Evolutionary conservation across 2,888 invertebrate genomes (phyloP), one percentile per base, ranked within the genome.

Genomic region (Carcina quercana): DNA sequence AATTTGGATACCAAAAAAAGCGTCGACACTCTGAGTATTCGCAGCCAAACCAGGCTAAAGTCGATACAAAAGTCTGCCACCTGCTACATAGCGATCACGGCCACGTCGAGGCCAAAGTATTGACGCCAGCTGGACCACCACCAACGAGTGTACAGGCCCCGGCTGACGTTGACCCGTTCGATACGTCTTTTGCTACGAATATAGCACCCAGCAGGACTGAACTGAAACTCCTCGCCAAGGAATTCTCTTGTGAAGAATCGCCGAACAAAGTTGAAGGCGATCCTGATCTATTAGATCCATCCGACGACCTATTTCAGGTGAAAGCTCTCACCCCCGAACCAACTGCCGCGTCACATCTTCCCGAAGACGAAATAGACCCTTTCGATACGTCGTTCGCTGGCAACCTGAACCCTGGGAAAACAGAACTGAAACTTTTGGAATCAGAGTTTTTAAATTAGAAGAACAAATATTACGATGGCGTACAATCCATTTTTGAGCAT

Each of bases 321-420:
- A 92, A 92, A 69, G 91, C 92, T 13, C 64, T 93, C 28, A 92
- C 92, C 1, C 93, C 93, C 13, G 86, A 89, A 34, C 86, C 82
- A 6, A 66, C 69, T 3, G 43, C 66, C 31, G 46, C 64, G 32
- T 40, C 61, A 25, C 65, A 62, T 20, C 38, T 55, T 26, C 50
- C 65, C 13, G 57, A 72, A 29, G 63, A 65, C 17, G 85, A 86
- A 30, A 82, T 89, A 44, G 94, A 95, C 82, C 94, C 94, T 0
- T 95, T 95, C 54, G 94, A 95, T 58, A 94, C 94, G 0, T 93
- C 93, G 3, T 91, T 92, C 50, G 93, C 92, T 0, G 84, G 85
- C 28, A 87, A 90, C 54, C 83, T 94, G 25, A 88, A 88, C 41
- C 93, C 93, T 0, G 93, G 94, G 2, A 89, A 87, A 62, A 89